Evolutionary conservation across 2,113 vertebrate genomes (phyloP), one percentile per base, ranked within the genome.

Genomic region (Sinocyclocheilus grahami): DNA sequence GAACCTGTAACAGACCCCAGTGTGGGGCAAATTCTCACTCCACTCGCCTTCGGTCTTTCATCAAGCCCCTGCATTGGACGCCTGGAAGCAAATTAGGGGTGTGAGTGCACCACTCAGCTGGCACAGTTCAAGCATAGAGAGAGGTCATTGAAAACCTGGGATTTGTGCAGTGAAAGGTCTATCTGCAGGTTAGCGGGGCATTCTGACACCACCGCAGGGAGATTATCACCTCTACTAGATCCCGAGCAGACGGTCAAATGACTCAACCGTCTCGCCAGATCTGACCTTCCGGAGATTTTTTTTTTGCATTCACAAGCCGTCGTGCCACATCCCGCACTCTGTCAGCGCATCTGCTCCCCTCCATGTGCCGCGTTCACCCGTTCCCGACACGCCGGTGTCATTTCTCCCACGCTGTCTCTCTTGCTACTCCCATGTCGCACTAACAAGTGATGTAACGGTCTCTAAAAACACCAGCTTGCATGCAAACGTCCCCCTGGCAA

Each of bases 291-390:
- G 3, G 62, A 55, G 11, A 42, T 3, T 67, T 13, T 74, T 74
- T 80, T 67, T 77, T 42, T 58, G 5, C 65, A 72, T 71, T 65
- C 46, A 67, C 48, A 55, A 67, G 14, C 78, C 39, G 10, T 58
- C 39, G 10, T 22, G 53, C 7, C 65, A 67, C 14, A 58, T 60
- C 48, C 13, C 30, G 24, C 53, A 67, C 69, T 82, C 75, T 83
- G 75, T 53, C 78, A 78, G 51, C 48, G 79, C 82, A 80, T 60
- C 72, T 55, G 24, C 69, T 71, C 24, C 77, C 27, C 48, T 67
- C 72, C 74, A 79, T 76, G 89, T 42, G 65, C 37, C 60, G 18
- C 75, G 53, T 89, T 88, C 86, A 88, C 84, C 80, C 82, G 63
- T 75, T 75, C 16, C 20, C 27, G 60, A 60, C 53, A 9, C 37